Evolutionary conservation across 1,140 invertebrate species (phyloP).

Genomic region (Octopus sinensis): DNA sequence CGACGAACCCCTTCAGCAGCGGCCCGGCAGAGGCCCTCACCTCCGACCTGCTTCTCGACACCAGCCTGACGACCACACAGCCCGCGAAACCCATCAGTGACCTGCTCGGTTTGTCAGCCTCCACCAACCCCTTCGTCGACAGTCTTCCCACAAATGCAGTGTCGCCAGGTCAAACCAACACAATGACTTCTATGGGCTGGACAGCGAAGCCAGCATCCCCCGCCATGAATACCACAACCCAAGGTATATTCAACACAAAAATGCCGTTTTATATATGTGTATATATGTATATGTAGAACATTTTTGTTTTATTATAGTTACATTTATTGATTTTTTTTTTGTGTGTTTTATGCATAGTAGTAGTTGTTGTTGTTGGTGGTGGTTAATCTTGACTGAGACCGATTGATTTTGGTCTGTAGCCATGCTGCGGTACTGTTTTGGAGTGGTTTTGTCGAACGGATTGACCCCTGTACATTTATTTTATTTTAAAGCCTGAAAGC

Average conservation of each 20-base stretch:
- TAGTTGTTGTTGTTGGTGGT: too few species aligned
- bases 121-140: slow-evolving; percentile 85
- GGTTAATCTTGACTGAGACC: too few species aligned
- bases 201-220: background rate
- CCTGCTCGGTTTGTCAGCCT: slow-evolving; percentile 69
- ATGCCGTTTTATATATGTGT: too few species aligned
- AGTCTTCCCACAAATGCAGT: slow-evolving; percentile 55
- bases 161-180: slow-evolving; percentile 20
- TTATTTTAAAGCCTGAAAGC: too few species aligned
- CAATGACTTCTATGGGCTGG: slow-evolving; percentile 6
- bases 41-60: slow-evolving; percentile 40
- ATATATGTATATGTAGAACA: too few species aligned
- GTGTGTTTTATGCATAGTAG: too few species aligned
- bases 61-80: slow-evolving; percentile 29
- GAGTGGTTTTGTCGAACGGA: too few species aligned
- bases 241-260: background rate
- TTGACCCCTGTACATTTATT: too few species aligned
- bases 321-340: too few species aligned
- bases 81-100: slow-evolving; percentile 80
- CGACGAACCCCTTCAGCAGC: slow-evolving; percentile 26
- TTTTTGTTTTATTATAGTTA: too few species aligned
- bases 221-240: background rate
- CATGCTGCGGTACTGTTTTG: too few species aligned
- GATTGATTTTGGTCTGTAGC: too few species aligned
- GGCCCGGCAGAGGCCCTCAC: slow-evolving; percentile 39